Base-by-base conservation (phyloP, 2,888 invertebrate species). In the Sinohyriopsis cumingii region DNA sequence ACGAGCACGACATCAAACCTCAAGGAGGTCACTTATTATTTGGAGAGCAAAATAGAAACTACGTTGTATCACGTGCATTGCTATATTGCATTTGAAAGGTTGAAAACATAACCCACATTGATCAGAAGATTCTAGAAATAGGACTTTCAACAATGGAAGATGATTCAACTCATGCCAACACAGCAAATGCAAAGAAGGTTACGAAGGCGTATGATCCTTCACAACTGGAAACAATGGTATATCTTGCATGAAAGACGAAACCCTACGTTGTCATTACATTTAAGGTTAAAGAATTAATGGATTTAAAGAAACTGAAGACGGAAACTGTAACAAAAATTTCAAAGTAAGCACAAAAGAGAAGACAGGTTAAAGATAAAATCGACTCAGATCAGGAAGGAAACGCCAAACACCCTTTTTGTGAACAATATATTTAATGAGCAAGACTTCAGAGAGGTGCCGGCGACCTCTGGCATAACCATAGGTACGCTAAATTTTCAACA, bases 371-470 rank as follows among this genome's bases (percentile, higher is more conserved):
- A 18, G 25, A 20, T 18, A 45, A 62, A 62, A 62, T 62, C n/a
- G 24, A 62, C 45, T 62, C 62, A 45, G 45, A 45, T 28, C 45
- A 19, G 62, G 28, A 62, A 62, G 45, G 62, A 62, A 33, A 62
- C 28, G 9, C 6, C 28, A 62, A 45, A 62, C 62, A 25, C 55
- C 55, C 53, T 64, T 55, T 45, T 45, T 64, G 53, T 54, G 24
- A 64, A 24, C 7, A 25, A 64, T 20, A n/a, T 19, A 25, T 64
- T 55, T 64, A 55, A 54, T n/a, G 55, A 25, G 24, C 5, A 55
- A 19, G 25, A 55, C 18, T 64, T 64, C 55, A 64, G 55, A 19
- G 0, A 64, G 25, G 2, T 64, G 20, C 25, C 25, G 2, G 25
- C 55, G n/a, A 22, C 55, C 24, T 45, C 18, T 15, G 55, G 55